These are phyloP conservation scores for Philopotamus ludificatus DNA, from an alignment of 1,140 invertebrate genomes.

Conservation along the genomic window DNA sequence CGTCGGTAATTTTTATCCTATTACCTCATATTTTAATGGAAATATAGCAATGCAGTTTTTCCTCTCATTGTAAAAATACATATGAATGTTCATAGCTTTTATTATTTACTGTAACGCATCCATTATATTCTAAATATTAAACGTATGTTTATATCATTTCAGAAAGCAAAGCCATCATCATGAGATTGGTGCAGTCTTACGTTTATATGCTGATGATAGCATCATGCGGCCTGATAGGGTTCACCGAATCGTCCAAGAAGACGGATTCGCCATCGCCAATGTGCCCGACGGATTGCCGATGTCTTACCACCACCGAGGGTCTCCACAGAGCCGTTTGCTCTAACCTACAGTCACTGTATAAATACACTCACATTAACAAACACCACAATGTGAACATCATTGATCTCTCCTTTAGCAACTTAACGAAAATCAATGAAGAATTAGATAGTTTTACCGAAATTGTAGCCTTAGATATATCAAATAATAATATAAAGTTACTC, in stretches of 20 bases:
- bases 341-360: conserved; percentile 49
- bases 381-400: conserved; percentile 57
- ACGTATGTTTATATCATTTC: conserved; percentile 15
- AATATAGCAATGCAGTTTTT: too few species aligned
- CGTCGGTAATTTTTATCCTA: too few species aligned
- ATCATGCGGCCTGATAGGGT: neutral
- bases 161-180: conserved; percentile 32
- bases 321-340: conserved; percentile 43
- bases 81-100: too few species aligned
- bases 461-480: conserved; percentile 58
- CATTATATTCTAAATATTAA: neutral
- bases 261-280: neutral
- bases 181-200: conserved; percentile 2
- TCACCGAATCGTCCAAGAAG: neutral
- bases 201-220: neutral
- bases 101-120: too few species aligned
- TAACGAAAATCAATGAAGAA: conserved; percentile 56
- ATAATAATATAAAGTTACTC: conserved; percentile 57
- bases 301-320: conserved; percentile 27
- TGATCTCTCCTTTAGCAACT: conserved; percentile 59
- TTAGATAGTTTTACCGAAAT: conserved; percentile 58
- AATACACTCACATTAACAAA: conserved; percentile 52
- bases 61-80: too few species aligned
- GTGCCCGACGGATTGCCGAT: conserved; percentile 24
- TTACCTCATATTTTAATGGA: too few species aligned